phyloP scores from a whole-genome alignment of 37 sponge, comb jelly and placozoan genomes.

The Geodia barretti region DNA sequence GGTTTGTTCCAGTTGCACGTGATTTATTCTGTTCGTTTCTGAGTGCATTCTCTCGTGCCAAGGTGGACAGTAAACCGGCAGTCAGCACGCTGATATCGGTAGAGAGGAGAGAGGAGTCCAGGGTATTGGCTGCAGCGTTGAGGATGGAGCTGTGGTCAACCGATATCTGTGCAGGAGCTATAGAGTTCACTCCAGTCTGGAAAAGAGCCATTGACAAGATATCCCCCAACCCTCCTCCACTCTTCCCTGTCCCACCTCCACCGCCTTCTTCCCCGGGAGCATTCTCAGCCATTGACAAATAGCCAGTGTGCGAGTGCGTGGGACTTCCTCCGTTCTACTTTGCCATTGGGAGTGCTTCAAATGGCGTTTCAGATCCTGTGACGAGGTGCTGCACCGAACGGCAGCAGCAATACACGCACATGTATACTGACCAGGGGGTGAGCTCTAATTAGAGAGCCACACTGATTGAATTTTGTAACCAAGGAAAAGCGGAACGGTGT shows the following conservation, averaged over 20 bases:
- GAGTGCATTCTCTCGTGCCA: background rate
- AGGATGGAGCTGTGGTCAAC: background rate
- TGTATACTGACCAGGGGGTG: too few relatives aligned
- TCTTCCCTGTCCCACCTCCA: background rate
- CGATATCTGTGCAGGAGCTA: background rate
- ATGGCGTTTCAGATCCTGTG: too few relatives aligned
- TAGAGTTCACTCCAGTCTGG: conserved; percentile 29
- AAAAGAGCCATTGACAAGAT: conserved; percentile 63
- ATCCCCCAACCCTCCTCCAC: conserved; percentile 23
- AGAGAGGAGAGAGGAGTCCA: conserved; percentile 14
- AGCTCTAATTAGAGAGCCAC: background rate
- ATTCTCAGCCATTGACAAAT: too few relatives aligned
- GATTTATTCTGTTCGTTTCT: background rate
- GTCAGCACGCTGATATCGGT: conserved; percentile 9
- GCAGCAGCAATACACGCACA: too few relatives aligned
- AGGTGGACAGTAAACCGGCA: conserved; percentile 1
- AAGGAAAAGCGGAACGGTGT: too few relatives aligned
- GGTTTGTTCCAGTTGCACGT: background rate
- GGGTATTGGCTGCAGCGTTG: conserved; percentile 4
- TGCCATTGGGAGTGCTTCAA: too few relatives aligned
- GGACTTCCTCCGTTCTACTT: too few relatives aligned
- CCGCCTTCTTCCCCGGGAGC: background rate
- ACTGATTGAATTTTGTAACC: background rate
- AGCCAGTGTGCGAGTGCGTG: too few relatives aligned
- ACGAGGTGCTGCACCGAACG: too few relatives aligned